Evolutionary conservation across 1,140 invertebrate genomes (phyloP), one percentile per base, ranked within the genome.

Genomic region (Cryptotermes secundus): DNA sequence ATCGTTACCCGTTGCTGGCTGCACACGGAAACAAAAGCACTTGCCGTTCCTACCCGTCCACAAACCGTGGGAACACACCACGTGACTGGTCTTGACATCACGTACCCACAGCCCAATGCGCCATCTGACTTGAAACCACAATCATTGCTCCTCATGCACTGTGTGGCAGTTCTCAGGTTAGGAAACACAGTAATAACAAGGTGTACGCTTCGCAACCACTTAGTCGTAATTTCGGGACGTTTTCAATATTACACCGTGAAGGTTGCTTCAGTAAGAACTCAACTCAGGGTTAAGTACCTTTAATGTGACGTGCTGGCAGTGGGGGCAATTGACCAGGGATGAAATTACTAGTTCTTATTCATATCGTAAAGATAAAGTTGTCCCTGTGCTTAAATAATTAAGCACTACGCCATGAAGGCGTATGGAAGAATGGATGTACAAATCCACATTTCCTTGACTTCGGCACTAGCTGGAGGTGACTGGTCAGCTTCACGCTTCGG

Each of bases 161-260:
- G 59, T 72, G 26, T 31, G 59, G 16, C 31, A 26, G 4, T 59
- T 24, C 53, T 59, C 19, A 26, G 53, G 6, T 24, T 4, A 72
- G n/a, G n/a, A 6, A 72, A 72, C 26, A n/a, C 59, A n/a, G 12
- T 72, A 72, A 72, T 72, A 72, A 72, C 14, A 72, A 72, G 59
- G 19, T 72, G 59, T n/a, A 72, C 3, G 59, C 59, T 31, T 72
- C 59, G 14, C 6, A 31, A 72, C 26, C 59, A 72, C 59, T 72
- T 72, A 9, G 59, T 72, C 59, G 59, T 72, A 72, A 72, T 72
- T 72, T 72, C 59, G 26, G n/a, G 7, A 14, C 59, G 59, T 72
- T 72, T 72, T 72, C 59, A 72, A 72, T 72, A 72, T 72, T 72
- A 72, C n/a, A 31, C 59, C 59, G 59, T 72, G 59, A 72, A 72